Evolutionary conservation across 2,888 invertebrate genomes (phyloP), one percentile per base, ranked within the genome.

Genomic region (Catonia carolina): DNA sequence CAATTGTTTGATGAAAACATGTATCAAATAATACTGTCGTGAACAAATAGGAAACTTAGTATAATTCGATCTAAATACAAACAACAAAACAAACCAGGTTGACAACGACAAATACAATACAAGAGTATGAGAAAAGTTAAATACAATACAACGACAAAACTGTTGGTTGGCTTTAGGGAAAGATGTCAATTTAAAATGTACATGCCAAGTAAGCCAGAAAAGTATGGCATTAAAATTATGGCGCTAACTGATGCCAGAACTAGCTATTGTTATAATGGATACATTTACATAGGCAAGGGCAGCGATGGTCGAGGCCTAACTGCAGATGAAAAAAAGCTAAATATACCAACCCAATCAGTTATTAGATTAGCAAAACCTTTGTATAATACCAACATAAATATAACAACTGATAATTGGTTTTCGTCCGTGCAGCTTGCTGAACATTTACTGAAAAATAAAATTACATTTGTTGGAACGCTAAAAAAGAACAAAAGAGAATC

Each of bases 341-440:
- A 56, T 18, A 61, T 63, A 54, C 66, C 68, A 17, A 66, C 67
- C 3, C 67, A 68, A 48, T 54, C 64, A 20, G 64, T 68, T 14
- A 37, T 67, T 55, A 48, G 64, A 14, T 53, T 68, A 8, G 42
- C 56, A 31, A 63, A 66, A 52, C 62, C 64, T 45, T 48, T 67
- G 55, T 52, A 60, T 56, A 61, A 65, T 18, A 67, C 63, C n/a
- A 66, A 68, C 48, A 56, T 63, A 20, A 67, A 67, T 56, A 61
- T 67, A n/a, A 68, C 65, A 14, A 62, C 63, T 15, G 66, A 67
- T 41, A 67, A 67, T 60, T 68, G 67, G 65, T 68, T 66, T 62
- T 60, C 63, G 31, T 66, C 66, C 6, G 61, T 67, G n/a, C 61
- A 66, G 52, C 48, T 67, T 51, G 63, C 61, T 45, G 55, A 62